Conservation (phyloP, 30 jellyfish, hydroid and myxozoan species). For the Aurelia coerulea region DNA sequence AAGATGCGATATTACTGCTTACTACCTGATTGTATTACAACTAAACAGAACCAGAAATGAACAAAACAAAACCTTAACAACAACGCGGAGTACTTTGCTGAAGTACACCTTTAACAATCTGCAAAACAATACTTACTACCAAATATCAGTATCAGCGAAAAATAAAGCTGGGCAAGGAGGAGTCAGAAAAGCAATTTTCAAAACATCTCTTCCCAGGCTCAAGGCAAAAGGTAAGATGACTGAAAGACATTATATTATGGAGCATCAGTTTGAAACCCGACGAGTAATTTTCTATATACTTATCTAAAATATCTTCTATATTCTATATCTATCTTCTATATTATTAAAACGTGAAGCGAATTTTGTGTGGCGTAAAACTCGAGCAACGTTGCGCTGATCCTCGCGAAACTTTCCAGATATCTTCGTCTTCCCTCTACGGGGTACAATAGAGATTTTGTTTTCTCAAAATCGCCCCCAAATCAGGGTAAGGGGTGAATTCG, state of each 20-base stretch:
- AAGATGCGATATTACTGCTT: background rate
- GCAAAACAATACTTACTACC: background rate
- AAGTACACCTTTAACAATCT: constrained; percentile 10
- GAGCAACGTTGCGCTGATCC: no score
- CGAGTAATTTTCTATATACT: no score
- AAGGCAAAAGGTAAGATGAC: background rate
- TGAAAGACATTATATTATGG: background rate
- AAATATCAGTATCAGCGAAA: constrained; percentile 15
- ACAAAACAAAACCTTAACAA: background rate
- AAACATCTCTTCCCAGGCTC: background rate
- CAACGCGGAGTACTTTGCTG: background rate
- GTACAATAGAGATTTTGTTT: no score
- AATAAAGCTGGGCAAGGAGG: constrained; percentile 28
- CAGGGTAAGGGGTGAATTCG: no score
- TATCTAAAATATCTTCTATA: no score
- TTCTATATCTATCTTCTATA: no score
- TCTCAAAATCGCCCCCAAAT: no score
- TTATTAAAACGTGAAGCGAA: no score
- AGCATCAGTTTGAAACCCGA: background rate
- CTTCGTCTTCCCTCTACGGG: no score
- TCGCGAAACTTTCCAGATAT: no score
- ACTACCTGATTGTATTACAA: background rate
- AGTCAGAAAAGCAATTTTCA: background rate
- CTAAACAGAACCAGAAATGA: background rate
- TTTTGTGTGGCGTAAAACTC: no score